Evolutionary conservation across 2,797 vertebrate genomes (phyloP).

Genomic region (Sebastes steindachneri): DNA sequence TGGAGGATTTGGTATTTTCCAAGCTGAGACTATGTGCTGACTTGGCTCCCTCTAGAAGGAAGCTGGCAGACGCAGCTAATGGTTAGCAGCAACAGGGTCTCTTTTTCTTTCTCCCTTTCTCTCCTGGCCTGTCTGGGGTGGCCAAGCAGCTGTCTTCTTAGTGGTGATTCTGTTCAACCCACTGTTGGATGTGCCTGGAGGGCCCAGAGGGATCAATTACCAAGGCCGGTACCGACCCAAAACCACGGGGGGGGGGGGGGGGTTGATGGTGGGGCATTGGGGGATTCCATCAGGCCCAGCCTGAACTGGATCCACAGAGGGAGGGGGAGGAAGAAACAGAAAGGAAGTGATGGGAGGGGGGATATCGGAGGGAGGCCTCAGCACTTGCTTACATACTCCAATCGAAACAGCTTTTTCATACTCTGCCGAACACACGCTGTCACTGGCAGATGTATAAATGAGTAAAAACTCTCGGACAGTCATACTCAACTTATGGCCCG

Average conservation of each 20-base stretch:
- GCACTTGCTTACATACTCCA: conserved; percentile 36
- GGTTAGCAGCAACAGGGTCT: conserved; percentile 67
- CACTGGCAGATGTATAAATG: conserved; percentile 40
- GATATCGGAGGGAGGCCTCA: not conserved
- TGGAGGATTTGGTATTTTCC: conserved; percentile 42
- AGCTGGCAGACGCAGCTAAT: conserved; percentile 65
- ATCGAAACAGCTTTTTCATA: conserved; percentile 50
- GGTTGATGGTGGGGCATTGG: not conserved
- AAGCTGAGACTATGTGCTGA: conserved; percentile 61
- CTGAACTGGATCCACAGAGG: conserved; percentile 45
- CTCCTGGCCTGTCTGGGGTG: conserved; percentile 48
- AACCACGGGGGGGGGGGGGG: conserved; percentile 13
- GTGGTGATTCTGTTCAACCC: conserved; percentile 75
- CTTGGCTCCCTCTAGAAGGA: conserved; percentile 54
- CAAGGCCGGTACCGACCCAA: conserved; percentile 64
- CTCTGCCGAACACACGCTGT: conserved; percentile 22
- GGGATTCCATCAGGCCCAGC: conserved; percentile 49
- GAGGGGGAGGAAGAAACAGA: conserved; percentile 24
- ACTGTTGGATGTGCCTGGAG: conserved; percentile 67
- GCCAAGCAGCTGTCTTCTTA: conserved; percentile 78
- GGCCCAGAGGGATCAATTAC: conserved; percentile 87
- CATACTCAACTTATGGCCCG: no score
- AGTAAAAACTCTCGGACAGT: conserved; percentile 18
- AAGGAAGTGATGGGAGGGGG: not conserved
- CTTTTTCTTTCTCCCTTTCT: conserved; percentile 36